Evolutionary conservation across 2,888 invertebrate genomes (phyloP).

Genomic region (Orthosia gracilis): DNA sequence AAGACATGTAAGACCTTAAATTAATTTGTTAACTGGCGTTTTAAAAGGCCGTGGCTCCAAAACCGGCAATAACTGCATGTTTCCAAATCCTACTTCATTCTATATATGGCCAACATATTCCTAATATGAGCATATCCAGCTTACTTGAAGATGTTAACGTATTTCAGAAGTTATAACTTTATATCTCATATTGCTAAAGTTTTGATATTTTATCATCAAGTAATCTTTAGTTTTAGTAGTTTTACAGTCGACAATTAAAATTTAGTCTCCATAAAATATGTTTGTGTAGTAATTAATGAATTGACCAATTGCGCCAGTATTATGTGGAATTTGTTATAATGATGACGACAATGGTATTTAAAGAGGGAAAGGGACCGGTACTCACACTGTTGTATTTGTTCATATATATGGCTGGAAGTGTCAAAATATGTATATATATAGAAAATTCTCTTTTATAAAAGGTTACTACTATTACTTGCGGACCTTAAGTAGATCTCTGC

Average conservation of each 20-base stretch:
- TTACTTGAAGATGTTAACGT: conserved; percentile 7
- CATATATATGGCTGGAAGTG: no score
- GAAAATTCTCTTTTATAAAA: no score
- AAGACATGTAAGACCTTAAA: conserved; percentile 11
- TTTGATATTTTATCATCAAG: conserved; percentile 27
- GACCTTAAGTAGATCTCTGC: background rate
- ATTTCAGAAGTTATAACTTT: conserved; percentile 13
- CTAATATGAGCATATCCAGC: conserved; percentile 12
- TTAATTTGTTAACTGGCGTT: conserved; percentile 25
- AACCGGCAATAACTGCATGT: conserved; percentile 1
- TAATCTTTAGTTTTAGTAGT: conserved; percentile 4
- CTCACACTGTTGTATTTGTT: background rate
- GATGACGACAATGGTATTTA: background rate
- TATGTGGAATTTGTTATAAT: background rate
- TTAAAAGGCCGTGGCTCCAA: conserved; percentile 5
- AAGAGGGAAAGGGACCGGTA: background rate
- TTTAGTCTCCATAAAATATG: background rate
- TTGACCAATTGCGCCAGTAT: background rate
- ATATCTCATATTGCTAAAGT: background rate
- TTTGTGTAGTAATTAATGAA: background rate
- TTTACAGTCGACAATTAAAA: background rate
- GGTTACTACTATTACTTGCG: background rate
- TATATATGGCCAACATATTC: conserved; percentile 6
- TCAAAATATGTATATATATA: background rate
- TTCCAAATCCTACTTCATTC: conserved; percentile 21